Base-by-base conservation (phyloP, 2,113 vertebrate species). In the Pollimyrus isidori region DNA sequence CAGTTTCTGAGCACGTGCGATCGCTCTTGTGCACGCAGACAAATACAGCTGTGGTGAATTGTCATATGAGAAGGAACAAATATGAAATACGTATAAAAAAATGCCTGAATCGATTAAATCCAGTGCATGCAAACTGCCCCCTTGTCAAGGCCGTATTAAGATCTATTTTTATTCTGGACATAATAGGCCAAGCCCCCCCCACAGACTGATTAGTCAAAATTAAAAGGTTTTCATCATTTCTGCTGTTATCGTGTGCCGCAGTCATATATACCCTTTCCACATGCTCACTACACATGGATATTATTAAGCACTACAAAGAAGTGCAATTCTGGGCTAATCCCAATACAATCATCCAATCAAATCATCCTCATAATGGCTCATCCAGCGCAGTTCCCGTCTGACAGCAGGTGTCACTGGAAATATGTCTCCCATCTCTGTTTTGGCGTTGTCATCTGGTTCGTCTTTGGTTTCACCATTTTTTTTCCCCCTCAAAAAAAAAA, bases 231-330 rank as follows among this genome's bases (percentile, higher is more conserved):
- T 90, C 87, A 88, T 91, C 90, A 91, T 88, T 86, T 89, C 88
- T 90, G 87, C 88, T 89, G 69, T 91, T 87, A 89, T 58, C 62
- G 58, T 82, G 49, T 87, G 17, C 35, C 42, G 21, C 89, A 90
- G 86, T 92, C 90, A 92, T 85, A 90, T 69, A 89, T 83, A 88
- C 89, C 73, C 90, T 89, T 89, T 53, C 92, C 91, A 92, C 87
- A 91, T 91, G 91, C 87, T 91, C 88, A 35, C 26, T 85, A 76
- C 92, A 92, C 87, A 92, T 91, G 90, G 91, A 80, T 52, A 65
- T 76, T 48, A 92, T 92, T 92, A 92, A 56, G 80, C 87, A 89
- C 87, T 42, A 87, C 62, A 84, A 73, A 89, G 87, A 50, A 82
- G 85, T 65, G 85, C 53, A 73, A 73, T 87, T 62, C 65, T 35